Evolutionary conservation across 2,113 vertebrate species (phyloP).

Genomic region (Loxodonta africana): DNA sequence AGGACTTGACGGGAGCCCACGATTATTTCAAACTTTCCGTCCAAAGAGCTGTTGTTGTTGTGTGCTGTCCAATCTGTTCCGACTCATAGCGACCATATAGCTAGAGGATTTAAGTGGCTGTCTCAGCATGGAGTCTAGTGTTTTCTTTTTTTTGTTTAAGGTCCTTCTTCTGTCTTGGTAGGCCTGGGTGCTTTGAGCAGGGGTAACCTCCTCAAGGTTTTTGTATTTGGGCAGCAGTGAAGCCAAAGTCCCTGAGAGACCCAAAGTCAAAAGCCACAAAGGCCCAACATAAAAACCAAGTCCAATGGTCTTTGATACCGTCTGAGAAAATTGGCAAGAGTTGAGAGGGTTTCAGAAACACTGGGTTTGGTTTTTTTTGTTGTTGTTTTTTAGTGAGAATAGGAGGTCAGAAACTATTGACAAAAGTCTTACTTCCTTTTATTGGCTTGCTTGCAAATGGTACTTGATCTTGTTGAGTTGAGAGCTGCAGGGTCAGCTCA

Average conservation of each 20-base stretch:
- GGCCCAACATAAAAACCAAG: neutral
- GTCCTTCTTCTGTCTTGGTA: neutral
- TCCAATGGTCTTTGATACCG: neutral
- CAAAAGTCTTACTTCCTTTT: neutral
- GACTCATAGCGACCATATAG: no score
- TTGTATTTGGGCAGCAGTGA: neutral
- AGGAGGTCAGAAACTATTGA: neutral
- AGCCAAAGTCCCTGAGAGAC: neutral
- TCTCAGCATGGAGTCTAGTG: neutral
- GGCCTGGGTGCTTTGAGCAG: neutral
- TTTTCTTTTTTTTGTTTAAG: neutral
- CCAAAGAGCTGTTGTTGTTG: neutral
- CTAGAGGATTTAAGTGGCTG: constrained; percentile 19
- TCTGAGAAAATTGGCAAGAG: neutral
- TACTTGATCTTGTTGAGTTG: neutral
- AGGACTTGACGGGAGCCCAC: constrained; percentile 52
- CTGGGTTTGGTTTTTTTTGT: no score
- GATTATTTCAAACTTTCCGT: constrained; percentile 60
- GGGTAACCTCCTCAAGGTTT: neutral
- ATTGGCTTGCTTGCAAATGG: neutral
- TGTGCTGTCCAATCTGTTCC: no score
- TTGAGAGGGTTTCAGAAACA: neutral
- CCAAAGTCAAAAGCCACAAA: neutral
- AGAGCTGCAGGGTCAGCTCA: neutral
- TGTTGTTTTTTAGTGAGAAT: neutral